Evolutionary conservation across 53 echinoderm and acorn worm species (phyloP), one percentile per base, ranked within the genome.

Genomic region (Temnopleurus reevesii): DNA sequence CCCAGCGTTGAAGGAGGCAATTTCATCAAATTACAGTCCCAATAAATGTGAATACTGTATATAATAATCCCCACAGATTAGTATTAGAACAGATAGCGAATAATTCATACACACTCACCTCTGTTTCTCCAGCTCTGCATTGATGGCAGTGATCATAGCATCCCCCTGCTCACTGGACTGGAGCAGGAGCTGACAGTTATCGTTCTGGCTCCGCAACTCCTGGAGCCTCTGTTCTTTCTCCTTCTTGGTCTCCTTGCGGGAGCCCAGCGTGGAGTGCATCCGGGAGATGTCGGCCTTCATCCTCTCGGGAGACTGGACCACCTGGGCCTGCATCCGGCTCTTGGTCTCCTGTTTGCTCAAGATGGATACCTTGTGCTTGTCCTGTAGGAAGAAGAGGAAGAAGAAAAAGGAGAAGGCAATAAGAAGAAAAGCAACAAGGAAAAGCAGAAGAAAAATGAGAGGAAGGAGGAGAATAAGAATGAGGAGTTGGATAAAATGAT

Each of bases 241-340:
- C 18, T 93, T 91, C 65, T 94, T 94, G 45, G 93, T 77, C 65
- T 91, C 53, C 90, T 94, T 96, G n/a, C 93, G 85, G 2, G 92
- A 82, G 13, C 55, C 79, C 45, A 99, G 93, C 90, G 92, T 90
- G 51, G 91, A 89, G 76, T 99, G 95, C 99, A 99, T 99, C n/a
- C 99, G 91, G 2, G 90, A 54, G 59, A 99, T 99, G 89, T 99
- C 96, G 0, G 91, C 91, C 89, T 96, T 99, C 93, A 99, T 99
- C 12, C 94, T 92, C 89, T 99, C 99, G 0, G 99, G 99, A 12
- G 99, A 99, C 80, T 99, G 99, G 79, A 99, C 95, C 27, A 99
- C 96, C 81, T 95, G 99, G 5, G 93, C 89, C 10, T 90, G 93
- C 33, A 99, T 77, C 79, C 94, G 92, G 55, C 96, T 90, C 36